phyloP scores from a whole-genome alignment of 1,140 invertebrate species.

The Littorina saxatilis region DNA sequence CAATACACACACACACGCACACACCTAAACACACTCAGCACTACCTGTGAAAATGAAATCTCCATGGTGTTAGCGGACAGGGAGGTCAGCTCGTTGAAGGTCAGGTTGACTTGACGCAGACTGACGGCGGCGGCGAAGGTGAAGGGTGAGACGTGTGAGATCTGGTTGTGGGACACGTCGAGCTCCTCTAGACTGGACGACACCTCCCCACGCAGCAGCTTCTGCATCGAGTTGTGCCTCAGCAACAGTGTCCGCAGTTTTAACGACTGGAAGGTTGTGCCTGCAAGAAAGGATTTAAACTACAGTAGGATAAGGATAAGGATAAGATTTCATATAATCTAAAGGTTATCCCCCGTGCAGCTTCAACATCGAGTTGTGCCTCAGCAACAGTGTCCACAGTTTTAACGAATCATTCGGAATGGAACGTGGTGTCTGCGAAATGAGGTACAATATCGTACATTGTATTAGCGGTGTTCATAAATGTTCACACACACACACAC shows the following conservation, averaged over 20 bases:
- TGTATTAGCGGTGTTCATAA: too few species aligned
- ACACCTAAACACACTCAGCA: background rate
- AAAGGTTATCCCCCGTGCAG: too few species aligned
- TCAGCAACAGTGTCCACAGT: constrained; percentile 39
- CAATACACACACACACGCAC: too few species aligned
- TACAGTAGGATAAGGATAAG: too few species aligned
- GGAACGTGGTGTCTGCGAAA: constrained; percentile 26
- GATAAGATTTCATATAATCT: too few species aligned
- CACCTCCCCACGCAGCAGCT: constrained; percentile 16
- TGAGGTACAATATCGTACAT: too few species aligned
- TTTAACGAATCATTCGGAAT: too few species aligned
- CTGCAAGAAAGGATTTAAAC: background rate
- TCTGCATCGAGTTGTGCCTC: constrained; percentile 38
- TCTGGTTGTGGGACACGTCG: constrained; percentile 51
- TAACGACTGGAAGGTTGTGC: constrained; percentile 23
- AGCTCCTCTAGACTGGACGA: constrained; percentile 25
- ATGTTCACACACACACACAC: too few species aligned
- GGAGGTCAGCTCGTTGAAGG: constrained; percentile 51
- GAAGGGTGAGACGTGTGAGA: constrained; percentile 44
- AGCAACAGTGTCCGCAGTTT: constrained; percentile 41
- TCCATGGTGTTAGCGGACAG: constrained; percentile 44
- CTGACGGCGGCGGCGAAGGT: constrained; percentile 51
- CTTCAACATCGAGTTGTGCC: constrained; percentile 36
- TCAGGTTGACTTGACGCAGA: constrained; percentile 49
- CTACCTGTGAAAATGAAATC: constrained; percentile 37